Base-by-base conservation (phyloP, 2,113 vertebrate species). In the Gambusia holbrooki region DNA sequence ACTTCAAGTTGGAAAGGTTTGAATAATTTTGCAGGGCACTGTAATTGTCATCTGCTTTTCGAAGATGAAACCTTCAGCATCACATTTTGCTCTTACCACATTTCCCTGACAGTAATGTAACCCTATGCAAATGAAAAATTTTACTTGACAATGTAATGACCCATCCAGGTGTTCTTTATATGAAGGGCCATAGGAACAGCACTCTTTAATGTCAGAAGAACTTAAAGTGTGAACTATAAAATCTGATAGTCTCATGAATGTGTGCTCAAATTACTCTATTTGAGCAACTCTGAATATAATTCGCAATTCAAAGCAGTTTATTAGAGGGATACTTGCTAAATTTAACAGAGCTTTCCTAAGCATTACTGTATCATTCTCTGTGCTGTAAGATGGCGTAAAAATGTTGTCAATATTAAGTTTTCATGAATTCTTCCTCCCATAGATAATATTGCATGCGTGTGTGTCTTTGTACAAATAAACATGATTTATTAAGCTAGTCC, bases 111-210 rank as follows among this genome's bases (percentile, higher is more conserved):
- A 37, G 4, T 63, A 48, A 68, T 67, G 58, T 60, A 69, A 68
- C 12, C 12, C 2, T 25, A 1, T 2, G 33, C 51, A n/a, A 5
- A 33, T 33, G 35, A 28, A 33, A 68, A 17, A 14, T 48, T 45
- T n/a, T 13, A 54, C 64, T 51, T 81, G 63, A 65, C 58, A 58
- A 54, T 67, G 68, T 64, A 42, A 64, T 71, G 33, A 45, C 33
- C 4, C 17, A 69, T 68, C 42, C 27, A 69, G 62, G 25, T 37
- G 72, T 66, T 61, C 37, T 69, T 69, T 30, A 69, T 32, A 27
- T 27, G 30, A 42, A 54, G 45, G 30, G 66, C 22, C 13, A 32
- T 15, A 42, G 6, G 60, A 69, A 54, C 30, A 63, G 54, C 48
- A 14, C 27, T 40, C 60, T 74, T 67, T 65, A 45, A 80, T 30